Evolutionary conservation across 2,113 vertebrate species (phyloP), one percentile per base, ranked within the genome.

Genomic region (Hippocampus barbouri): DNA sequence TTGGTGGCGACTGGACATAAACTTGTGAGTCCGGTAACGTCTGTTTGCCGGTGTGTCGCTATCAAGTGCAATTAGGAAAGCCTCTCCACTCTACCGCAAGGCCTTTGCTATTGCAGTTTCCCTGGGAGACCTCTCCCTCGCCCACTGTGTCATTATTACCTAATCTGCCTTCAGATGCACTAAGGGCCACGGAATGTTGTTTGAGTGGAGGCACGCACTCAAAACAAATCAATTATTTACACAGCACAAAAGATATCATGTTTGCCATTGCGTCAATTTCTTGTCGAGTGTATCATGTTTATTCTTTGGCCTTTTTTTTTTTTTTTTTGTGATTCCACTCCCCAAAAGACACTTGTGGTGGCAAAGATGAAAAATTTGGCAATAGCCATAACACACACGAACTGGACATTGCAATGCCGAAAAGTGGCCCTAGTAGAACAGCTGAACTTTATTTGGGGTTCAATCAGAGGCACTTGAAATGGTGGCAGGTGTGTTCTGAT

Each of bases 191-290:
- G 8, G 27, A 61, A 61, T 16, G 59, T 16, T 16, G 27, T 61
- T 61, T 18, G 59, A 61, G 59, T 61, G 59, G 27, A 34, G 59
- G 30, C 59, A 61, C 59, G 27, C 27, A 61, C 27, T 61, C 59
- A 61, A 34, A 61, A 61, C 59, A 61, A 61, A 61, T 61, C 59
- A 61, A 61, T 61, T 61, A 61, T 61, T 61, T 61, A 34, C 59
- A 61, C 34, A 61, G 15, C 27, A 8, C 59, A 61, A 61, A 61
- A 61, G 15, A 34, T 61, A 61, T 7, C 25, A 60, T 34, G 59
- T 27, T 7, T 30, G 14, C 59, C 27, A 20, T 34, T 61, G 12
- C 57, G 15, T 60, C 14, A 25, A 56, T 18, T 8, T 54, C 47
- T 8, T 21, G 21, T 54, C 21, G 15, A 51, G 21, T 10, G 21